Evolutionary conservation across 2,888 invertebrate species (phyloP), one percentile per base, ranked within the genome.

Genomic region (Amphipoea oculea): DNA sequence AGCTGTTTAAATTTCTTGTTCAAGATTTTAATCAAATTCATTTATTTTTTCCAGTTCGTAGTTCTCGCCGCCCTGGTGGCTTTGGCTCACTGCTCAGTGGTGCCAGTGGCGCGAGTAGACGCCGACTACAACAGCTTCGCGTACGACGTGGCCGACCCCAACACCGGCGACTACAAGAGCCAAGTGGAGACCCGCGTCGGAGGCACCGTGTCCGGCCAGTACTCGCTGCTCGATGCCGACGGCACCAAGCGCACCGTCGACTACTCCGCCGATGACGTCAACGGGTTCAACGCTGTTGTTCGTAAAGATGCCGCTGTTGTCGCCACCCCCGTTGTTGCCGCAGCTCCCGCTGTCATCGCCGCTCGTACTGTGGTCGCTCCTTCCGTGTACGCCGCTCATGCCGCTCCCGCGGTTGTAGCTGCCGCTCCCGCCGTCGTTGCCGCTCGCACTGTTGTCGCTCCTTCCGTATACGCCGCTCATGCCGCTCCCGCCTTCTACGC

Each of bases 221-320:
- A 97, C 95, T 97, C 97, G 57, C 95, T 97, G 29, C 92, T 96
- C n/a, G 97, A 97, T 72, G 89, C 97, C 62, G 97, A 97, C 89
- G 97, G 97, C 87, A 97, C 97, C 78, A 96, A 95, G 88, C 96
- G 97, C 83, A 97, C 95, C 54, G 97, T 97, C 1, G 97, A 97
- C 92, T 97, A 97, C 93, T 93, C 96, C 70, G 97, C 97, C 81
- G 96, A 97, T 89, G 96, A 97, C 82, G 89, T 96, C 76, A 95
- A 95, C 69, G 97, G 97, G 11, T 97, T 97, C 94, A 97, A 97
- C 93, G 97, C 97, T 76, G 96, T 97, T 69, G 97, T 97, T 7
- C 96, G 96, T 88, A 97, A 96, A 84, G 97, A 97, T 85, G 95
- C 97, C 73, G 93, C 94, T 84, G 93, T 93, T 57, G 91, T 91